phyloP scores from a whole-genome alignment of 1,140 invertebrate genomes.

The Dryas iulia region DNA sequence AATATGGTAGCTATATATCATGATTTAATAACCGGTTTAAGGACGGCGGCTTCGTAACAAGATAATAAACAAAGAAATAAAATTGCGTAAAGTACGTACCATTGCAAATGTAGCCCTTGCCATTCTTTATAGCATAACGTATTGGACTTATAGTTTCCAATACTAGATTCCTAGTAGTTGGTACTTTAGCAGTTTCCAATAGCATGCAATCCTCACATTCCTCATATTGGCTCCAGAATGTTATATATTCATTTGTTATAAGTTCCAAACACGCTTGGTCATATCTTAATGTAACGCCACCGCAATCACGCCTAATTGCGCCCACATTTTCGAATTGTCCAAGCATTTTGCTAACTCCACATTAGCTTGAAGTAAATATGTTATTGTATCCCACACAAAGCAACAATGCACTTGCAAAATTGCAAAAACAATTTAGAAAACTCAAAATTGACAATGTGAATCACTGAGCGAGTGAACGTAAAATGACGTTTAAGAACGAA shows the following conservation, averaged over 20 bases:
- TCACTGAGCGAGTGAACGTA: background rate
- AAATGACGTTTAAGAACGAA: background rate
- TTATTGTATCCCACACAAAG: conserved; percentile 7
- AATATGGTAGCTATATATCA: background rate
- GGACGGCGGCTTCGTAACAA: background rate
- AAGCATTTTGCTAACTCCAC: conserved; percentile 49
- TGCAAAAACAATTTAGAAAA: conserved; percentile 22
- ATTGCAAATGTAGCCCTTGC: conserved; percentile 60
- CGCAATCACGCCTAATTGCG: conserved; percentile 52
- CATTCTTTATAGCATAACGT: conserved; percentile 54
- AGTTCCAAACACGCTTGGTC: conserved; percentile 71
- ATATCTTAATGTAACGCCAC: conserved; percentile 49
- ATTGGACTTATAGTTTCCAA: conserved; percentile 60
- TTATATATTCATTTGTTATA: conserved; percentile 47
- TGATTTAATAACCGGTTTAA: background rate
- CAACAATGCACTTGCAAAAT: conserved; percentile 39
- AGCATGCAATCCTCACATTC: conserved; percentile 68
- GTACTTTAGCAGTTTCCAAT: conserved; percentile 42
- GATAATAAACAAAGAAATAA: background rate
- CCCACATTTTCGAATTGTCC: conserved; percentile 64
- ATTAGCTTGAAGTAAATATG: conserved; percentile 20
- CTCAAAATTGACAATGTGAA: conserved; percentile 21
- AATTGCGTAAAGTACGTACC: conserved; percentile 47
- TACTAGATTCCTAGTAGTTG: conserved; percentile 41
- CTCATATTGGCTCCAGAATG: conserved; percentile 65